Percentiles rank a stretch among this genome's conserved stretches.
phyloP scores from a whole-genome alignment of 1,140 invertebrate genomes.

The Diploscapter pachys region DNA sequence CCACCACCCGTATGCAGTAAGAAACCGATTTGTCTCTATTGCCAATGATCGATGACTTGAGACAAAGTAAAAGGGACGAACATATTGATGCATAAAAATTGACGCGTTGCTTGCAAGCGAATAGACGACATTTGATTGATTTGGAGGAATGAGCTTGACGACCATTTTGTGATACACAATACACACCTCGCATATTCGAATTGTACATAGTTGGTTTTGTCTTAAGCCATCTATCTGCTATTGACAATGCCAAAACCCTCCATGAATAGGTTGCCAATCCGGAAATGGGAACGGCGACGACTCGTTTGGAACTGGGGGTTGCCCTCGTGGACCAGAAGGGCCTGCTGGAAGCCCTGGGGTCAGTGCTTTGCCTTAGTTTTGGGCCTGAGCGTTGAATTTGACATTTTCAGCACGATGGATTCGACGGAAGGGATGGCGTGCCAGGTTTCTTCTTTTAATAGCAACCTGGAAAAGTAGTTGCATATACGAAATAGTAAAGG shows the following conservation, averaged over 20 bases:
- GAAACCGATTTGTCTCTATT: background rate
- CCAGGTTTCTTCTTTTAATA: no score
- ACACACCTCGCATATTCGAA: no score
- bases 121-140: no score
- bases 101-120: background rate
- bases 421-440: no score
- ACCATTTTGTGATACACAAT: background rate
- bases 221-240: background rate
- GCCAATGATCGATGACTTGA: background rate
- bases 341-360: conserved; percentile 25
- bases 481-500: no score
- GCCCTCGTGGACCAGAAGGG: conserved; percentile 30
- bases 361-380: conserved; percentile 5
- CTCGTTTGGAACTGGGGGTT: conserved; percentile 29
- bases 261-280: conserved; percentile 11
- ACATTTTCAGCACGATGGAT: no score
- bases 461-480: no score
- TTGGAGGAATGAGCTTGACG: background rate
- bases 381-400: no score
- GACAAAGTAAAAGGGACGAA: no score
- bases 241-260: background rate
- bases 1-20: conserved; percentile 21
- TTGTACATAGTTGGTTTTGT: background rate
- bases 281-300: conserved; percentile 29
- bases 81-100: background rate